phyloP scores from a whole-genome alignment of 2,888 invertebrate genomes.

The Caenorhabditis uteleia region DNA sequence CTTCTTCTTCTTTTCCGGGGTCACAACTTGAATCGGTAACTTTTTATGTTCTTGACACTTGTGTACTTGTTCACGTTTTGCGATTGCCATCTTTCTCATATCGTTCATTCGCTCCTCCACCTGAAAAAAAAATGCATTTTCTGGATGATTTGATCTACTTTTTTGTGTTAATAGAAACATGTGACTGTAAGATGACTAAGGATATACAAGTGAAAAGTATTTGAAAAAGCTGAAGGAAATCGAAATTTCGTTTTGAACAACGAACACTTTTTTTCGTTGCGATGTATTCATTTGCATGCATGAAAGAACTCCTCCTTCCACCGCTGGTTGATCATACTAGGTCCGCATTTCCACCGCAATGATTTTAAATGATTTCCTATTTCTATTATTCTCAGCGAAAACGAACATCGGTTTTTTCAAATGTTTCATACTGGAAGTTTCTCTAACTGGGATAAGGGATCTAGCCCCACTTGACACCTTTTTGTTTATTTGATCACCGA shows the following conservation, averaged over 20 bases:
- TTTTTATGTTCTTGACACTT: constrained; percentile 46
- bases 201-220: background rate
- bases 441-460: too few species aligned
- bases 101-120: constrained; percentile 91
- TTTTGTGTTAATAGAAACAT: too few species aligned
- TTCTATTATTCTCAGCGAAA: too few species aligned
- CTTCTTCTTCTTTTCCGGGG: constrained; percentile 62
- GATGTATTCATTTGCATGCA: constrained; percentile 42
- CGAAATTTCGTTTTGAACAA: constrained; percentile 23
- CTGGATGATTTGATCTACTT: too few species aligned
- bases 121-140: constrained; percentile 72
- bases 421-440: too few species aligned
- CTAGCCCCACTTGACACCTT: too few species aligned
- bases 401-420: too few species aligned
- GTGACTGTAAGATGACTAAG: background rate
- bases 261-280: too few species aligned
- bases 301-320: constrained; percentile 27
- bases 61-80: constrained; percentile 59
- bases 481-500: too few species aligned
- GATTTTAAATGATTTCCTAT: constrained; percentile 9
- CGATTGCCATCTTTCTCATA: constrained; percentile 85
- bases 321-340: constrained; percentile 21
- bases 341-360: constrained; percentile 19
- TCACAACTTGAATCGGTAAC: constrained; percentile 60
- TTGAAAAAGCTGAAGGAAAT: background rate